Percentiles rank a stretch among this genome's conserved stretches.
These are phyloP conservation scores for Vireo griseus DNA, from an alignment of 2,797 vertebrate genomes.

Conservation along the genomic window DNA sequence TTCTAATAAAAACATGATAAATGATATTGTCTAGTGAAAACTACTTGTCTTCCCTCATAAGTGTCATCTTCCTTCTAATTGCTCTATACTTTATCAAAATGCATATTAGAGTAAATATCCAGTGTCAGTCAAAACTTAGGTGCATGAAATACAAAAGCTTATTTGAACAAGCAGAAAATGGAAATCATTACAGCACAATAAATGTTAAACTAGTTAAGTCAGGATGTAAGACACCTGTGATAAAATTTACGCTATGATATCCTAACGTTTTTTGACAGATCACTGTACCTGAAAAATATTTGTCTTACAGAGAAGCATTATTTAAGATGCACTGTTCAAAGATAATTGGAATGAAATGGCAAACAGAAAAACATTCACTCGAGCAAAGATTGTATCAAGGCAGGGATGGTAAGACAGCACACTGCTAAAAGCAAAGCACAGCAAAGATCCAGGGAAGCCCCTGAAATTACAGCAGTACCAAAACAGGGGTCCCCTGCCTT, in stretches of 20 bases:
- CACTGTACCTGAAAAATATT: not conserved
- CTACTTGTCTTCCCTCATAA: slow-evolving; percentile 40
- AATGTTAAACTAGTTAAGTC: not conserved
- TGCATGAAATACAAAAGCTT: not conserved
- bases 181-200: not conserved
- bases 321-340: not conserved
- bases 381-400: not conserved
- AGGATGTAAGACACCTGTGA: not conserved
- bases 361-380: not conserved
- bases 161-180: not conserved
- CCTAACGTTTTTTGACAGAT: not conserved
- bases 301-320: not conserved
- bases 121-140: not conserved
- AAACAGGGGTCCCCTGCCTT: not conserved
- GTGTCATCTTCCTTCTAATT: slow-evolving; percentile 38
- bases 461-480: not conserved
- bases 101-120: not conserved
- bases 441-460: not conserved
- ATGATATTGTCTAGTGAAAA: slow-evolving; percentile 68
- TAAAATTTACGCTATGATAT: not conserved
- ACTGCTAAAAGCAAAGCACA: not conserved
- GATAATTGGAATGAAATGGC: not conserved
- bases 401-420: not conserved
- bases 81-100: not conserved
- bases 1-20: slow-evolving; percentile 79